Base-by-base conservation (phyloP, 2,888 invertebrate species). In the Pterostichus madidus region DNA sequence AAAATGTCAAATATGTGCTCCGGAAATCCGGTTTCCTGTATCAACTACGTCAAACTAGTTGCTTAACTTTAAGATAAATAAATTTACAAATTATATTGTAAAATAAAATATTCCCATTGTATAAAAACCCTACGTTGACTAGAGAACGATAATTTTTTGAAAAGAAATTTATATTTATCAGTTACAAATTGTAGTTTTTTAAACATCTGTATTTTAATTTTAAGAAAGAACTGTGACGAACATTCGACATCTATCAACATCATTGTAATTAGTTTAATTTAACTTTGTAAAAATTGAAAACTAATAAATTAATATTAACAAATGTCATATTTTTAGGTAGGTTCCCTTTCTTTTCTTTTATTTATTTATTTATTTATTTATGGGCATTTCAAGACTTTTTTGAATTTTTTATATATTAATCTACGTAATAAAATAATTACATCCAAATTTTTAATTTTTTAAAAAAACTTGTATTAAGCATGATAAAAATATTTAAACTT, bases 201-300 rank as follows among this genome's bases (percentile, higher is more conserved):
- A 71, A 71, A 56, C 24, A 56, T 17, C 49, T 49, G 11, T 56
- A 56, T 39, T 39, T 39, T 39, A 39, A 39, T 64, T 71, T 71
- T 56, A 17, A 56, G 17, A 56, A 49, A 10, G 32, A 71, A 39
- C 39, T 64, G 64, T 71, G 68, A 71, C 68, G 13, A 17, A 71
- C 31, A 64, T 64, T 49, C 49, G 13, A 49, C 68, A 71, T 71
- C 68, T 46, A 71, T 71, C 64, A 39, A 39, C 39, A 64, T 64
- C 39, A 71, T 71, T 71, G 68, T 71, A 44, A 71, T 71, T 71
- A 71, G 68, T 71, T 39, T 71, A 71, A 39, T 71, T 71, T 71
- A 71, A 71, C 68, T 71, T 71, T 71, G 68, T 71, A 71, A 71
- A 71, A 71, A 71, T 71, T 71, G 39, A 17, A 71, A 71, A 71